Evolutionary conservation across 2,113 vertebrate species (phyloP), one percentile per base, ranked within the genome.

Genomic region (Bungarus multicinctus): DNA sequence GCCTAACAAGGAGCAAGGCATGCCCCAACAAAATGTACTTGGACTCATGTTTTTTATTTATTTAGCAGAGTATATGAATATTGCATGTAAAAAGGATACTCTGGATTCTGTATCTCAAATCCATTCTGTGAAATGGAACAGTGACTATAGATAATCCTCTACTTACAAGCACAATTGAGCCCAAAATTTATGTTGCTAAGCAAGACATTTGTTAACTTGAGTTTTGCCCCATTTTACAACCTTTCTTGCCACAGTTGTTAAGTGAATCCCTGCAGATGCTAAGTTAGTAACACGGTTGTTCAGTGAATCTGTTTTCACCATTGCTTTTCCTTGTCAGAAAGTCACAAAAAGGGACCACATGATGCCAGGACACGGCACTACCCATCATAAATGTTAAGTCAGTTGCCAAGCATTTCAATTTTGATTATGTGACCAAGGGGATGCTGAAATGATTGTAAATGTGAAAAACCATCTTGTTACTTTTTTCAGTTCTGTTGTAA

Each of bases 11-110:
- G 45, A 60, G 11, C n/a, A 85, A 91, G 90, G 69, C 90, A 93
- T 89, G 60, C 57, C 57, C 47, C n/a, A 93, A 93, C 92, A 93
- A 47, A 90, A 64, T 93, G 12, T 43, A 52, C 43, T 58, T 12
- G 9, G 74, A 27, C 30, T 85, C 43, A 60, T 3, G 34, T 27
- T 85, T 87, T 87, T 52, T 39, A 58, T 53, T 85, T 86, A 55
- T 45, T 89, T 93, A 43, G 55, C 81, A 87, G 85, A 60, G 87
- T 53, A 14, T 86, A 47, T 58, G 54, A 90, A 58, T 81, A 43
- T 22, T 43, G 18, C 18, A 39, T 60, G 23, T 60, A 9, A 55
- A 86, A 23, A 53, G 23, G 12, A 50, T 12, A 23, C 3, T 39
- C 85, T 34, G n/a, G 39, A 25, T n/a, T 43, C 34, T 81, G 34